Base-by-base conservation (phyloP, 2,113 vertebrate genomes). In the Tringa solitaria region DNA sequence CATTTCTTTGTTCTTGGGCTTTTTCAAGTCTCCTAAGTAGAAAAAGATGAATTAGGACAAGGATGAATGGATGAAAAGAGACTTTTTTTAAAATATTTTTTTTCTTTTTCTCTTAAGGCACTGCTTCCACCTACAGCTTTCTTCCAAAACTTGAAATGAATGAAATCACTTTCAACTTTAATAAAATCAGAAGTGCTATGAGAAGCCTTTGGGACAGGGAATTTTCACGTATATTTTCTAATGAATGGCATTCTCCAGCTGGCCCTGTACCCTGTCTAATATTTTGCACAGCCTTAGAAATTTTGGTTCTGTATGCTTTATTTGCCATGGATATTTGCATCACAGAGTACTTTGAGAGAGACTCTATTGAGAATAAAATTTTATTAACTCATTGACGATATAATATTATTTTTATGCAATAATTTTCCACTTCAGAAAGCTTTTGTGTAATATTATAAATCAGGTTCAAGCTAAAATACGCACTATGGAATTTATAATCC, bases 141-240 rank as follows among this genome's bases (percentile, higher is more conserved):
- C 59, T 88, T 94, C 78, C 79, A 85, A 95, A 95, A 88, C 33
- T 86, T 86, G 51, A 83, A 69, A 77, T 87, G 89, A 96, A 96
- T 85, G 57, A 92, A 92, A 90, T 85, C 4, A 24, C 68, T 90
- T 88, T 93, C 70, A 88, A 80, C 50, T 80, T 82, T 33, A 83
- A 80, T 94, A 95, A 95, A 93, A 94, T 84, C 73, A 77, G 54
- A 95, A 92, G 79, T 81, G 56, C 51, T 84, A 39, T 51, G 53
- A 43, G 84, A 95, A 90, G 51, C 88, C 90, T 96, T 81, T 92
- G 79, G 79, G 93, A 84, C 24, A 51, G 51, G 64, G 54, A 86
- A 88, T 51, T 74, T 94, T 94, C 54, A 88, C 2, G 4, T 68
- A 1, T 50, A 59, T 94, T 75, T 95, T 93, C 72, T 90, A 83